phyloP scores from a whole-genome alignment of 2,888 invertebrate species.

The Ornithoptera priamus region DNA sequence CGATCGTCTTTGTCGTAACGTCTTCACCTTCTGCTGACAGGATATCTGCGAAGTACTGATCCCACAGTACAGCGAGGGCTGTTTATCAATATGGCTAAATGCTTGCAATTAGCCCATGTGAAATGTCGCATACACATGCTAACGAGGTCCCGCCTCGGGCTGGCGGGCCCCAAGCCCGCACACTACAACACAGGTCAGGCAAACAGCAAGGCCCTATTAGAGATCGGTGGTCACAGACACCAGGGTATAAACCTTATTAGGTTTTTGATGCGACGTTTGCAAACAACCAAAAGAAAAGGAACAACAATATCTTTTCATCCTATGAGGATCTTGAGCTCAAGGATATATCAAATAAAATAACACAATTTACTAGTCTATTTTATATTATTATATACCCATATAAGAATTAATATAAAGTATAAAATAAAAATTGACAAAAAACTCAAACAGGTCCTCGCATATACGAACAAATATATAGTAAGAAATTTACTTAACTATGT shows the following conservation, averaged over 20 bases:
- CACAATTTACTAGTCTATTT: too few relatives aligned
- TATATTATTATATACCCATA: too few relatives aligned
- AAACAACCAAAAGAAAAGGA: not conserved
- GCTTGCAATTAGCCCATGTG: slow-evolving; percentile 77
- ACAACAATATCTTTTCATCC: not conserved
- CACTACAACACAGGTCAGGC: slow-evolving; percentile 37
- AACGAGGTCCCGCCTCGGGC: slow-evolving; percentile 70
- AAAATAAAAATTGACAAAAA: too few relatives aligned
- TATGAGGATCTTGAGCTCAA: not conserved
- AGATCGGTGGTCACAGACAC: slow-evolving; percentile 21
- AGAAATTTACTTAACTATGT: too few relatives aligned
- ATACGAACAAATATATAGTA: too few relatives aligned
- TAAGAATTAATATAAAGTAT: not conserved
- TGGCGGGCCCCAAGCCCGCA: slow-evolving; percentile 42
- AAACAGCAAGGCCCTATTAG: slow-evolving; percentile 31
- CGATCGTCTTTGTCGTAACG: not conserved
- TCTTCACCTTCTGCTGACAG: slow-evolving; percentile 4
- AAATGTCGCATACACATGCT: slow-evolving; percentile 78
- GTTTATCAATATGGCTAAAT: slow-evolving; percentile 78
- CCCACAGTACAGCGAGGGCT: slow-evolving; percentile 58
- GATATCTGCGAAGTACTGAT: slow-evolving; percentile 48
- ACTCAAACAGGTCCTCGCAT: too few relatives aligned
- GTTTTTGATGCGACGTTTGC: slow-evolving; percentile 19
- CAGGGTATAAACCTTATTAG: slow-evolving; percentile 27
- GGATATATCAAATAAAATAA: too few relatives aligned